These are phyloP conservation scores for Malurus splendens DNA, from an alignment of 2,797 vertebrate genomes.

Conservation along the genomic window DNA sequence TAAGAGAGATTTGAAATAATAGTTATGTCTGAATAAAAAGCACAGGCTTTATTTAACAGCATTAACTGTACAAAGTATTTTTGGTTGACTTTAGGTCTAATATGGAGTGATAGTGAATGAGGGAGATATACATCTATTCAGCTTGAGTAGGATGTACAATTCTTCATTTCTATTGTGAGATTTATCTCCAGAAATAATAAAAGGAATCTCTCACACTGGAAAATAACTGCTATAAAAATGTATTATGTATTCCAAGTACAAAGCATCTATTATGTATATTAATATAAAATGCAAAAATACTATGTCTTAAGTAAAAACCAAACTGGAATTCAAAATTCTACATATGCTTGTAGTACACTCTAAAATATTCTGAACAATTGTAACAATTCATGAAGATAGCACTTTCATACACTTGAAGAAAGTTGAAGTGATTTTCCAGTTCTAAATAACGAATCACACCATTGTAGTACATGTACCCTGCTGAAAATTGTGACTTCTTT, in stretches of 20 bases:
- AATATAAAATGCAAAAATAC: not conserved
- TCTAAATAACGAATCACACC: not conserved
- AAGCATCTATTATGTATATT: not conserved
- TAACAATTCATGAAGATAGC: not conserved
- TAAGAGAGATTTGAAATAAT: not conserved
- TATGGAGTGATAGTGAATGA: not conserved
- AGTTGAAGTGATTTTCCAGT: not conserved
- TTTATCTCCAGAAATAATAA: not conserved
- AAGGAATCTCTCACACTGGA: not conserved
- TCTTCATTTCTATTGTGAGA: not conserved
- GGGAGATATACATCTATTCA: not conserved
- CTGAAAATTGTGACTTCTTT: not conserved
- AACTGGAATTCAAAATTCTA: not conserved
- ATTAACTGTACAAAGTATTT: not conserved
- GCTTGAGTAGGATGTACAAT: not conserved
- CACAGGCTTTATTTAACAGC: not conserved
- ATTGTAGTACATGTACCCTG: not conserved
- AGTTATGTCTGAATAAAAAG: not conserved
- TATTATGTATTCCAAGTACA: not conserved
- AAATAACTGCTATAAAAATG: not conserved
- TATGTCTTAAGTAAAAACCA: not conserved
- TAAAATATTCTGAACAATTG: not conserved
- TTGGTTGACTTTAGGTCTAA: not conserved
- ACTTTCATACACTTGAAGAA: not conserved
- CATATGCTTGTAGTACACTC: not conserved